phyloP scores from a whole-genome alignment of 2,888 invertebrate genomes.

The Patella caerulea region DNA sequence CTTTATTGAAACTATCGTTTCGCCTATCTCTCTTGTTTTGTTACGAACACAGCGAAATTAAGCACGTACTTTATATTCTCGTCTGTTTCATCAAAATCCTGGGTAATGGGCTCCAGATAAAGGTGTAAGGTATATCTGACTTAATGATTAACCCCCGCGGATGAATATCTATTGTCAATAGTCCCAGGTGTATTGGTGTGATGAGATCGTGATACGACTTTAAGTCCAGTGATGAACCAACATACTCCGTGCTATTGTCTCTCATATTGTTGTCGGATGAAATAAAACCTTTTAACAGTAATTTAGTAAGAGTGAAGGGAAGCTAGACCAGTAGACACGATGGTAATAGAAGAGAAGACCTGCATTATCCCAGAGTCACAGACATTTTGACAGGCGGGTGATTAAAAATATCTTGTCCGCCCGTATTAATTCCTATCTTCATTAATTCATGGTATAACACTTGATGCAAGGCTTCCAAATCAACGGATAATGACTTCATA shows the following conservation, averaged over 20 bases:
- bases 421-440: too few relatives aligned
- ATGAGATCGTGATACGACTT: neutral
- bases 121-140: neutral
- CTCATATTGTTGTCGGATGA: neutral
- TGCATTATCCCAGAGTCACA: too few relatives aligned
- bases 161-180: slow-evolving; percentile 6
- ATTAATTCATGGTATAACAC: too few relatives aligned
- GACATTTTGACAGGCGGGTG: too few relatives aligned
- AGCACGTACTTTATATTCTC: neutral
- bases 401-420: too few relatives aligned
- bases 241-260: neutral
- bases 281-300: too few relatives aligned
- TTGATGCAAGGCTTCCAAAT: too few relatives aligned
- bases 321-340: too few relatives aligned
- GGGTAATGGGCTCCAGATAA: neutral
- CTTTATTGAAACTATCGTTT: neutral
- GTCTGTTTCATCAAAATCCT: neutral
- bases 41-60: neutral
- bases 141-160: neutral
- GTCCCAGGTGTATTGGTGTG: slow-evolving; percentile 3
- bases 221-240: neutral
- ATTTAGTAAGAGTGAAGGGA: too few relatives aligned
- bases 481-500: too few relatives aligned
- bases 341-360: too few relatives aligned
- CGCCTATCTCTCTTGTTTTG: neutral